A percentile compares a stretch with the other conserved stretches of the same genome.
Conservation (phyloP, 2,113 vertebrate species). For the Pelmatolapia mariae region DNA sequence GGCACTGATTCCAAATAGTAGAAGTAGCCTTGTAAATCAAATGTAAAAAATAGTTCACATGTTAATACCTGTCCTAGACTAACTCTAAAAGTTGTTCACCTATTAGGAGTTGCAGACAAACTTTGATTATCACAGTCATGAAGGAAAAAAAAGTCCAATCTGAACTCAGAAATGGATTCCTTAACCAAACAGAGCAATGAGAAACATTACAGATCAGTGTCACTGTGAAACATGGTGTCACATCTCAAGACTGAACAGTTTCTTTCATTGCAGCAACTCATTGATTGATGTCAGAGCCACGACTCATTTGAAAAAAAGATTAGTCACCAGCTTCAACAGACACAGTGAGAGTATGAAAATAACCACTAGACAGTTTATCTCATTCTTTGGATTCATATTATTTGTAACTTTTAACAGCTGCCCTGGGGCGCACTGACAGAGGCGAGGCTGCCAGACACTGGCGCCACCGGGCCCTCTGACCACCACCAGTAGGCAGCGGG, state of each 20-base stretch:
- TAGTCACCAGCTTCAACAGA: neutral
- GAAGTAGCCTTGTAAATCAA: neutral
- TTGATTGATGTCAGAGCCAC: neutral
- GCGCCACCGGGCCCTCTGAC: accelerated
- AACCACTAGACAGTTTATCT: neutral
- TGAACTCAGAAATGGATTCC: neutral
- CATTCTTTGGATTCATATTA: neutral
- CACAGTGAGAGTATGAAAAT: neutral
- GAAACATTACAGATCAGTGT: neutral
- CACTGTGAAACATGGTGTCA: neutral
- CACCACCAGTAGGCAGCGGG: neutral
- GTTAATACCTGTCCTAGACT: neutral
- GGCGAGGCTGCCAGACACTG: neutral
- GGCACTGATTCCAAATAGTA: neutral
- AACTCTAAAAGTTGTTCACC: neutral
- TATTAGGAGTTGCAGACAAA: neutral
- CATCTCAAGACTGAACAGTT: neutral
- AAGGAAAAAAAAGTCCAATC: neutral
- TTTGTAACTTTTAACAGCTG: neutral
- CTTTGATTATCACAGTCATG: neutral
- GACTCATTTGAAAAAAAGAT: neutral
- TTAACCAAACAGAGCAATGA: neutral
- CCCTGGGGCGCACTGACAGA: neutral
- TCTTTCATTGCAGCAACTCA: neutral
- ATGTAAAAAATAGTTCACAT: neutral